A percentile compares a stretch with the other conserved stretches of the same genome.
Conservation (phyloP, 2,797 vertebrate genomes). For the Anabacerthia variegaticeps region DNA sequence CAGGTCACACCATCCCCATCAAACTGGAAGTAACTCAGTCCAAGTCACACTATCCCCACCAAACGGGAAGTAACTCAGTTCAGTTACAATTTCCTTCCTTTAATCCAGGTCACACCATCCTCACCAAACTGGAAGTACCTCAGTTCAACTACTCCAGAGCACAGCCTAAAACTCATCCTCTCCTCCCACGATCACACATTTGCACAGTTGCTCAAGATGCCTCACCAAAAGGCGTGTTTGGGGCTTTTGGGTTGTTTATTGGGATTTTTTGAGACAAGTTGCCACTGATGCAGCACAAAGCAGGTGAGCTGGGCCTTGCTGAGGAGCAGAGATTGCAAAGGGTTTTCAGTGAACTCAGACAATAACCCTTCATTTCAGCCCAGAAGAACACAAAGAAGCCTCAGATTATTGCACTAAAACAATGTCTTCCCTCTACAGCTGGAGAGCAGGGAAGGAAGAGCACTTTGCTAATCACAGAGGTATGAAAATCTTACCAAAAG, state of each 20-base stretch:
- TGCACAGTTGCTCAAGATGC: no score
- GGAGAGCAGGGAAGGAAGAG: background rate
- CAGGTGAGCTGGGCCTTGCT: background rate
- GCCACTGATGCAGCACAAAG: background rate
- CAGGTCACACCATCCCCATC: background rate
- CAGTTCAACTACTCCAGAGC: background rate
- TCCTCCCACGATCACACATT: background rate
- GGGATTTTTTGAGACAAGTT: background rate
- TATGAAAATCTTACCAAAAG: background rate
- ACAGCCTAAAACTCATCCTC: background rate
- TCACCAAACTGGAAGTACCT: background rate
- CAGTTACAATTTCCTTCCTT: no score
- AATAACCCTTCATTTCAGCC: background rate
- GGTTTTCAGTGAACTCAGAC: background rate
- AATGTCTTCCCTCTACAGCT: background rate
- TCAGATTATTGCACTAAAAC: background rate
- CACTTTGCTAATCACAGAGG: background rate
- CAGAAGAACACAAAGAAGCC: background rate
- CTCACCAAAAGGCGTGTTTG: background rate
- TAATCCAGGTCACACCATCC: background rate
- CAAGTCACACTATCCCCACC: background rate
- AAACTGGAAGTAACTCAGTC: background rate
- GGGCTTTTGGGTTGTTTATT: background rate
- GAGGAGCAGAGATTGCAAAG: background rate
- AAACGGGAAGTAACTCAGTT: background rate